Evolutionary conservation across 2,113 vertebrate genomes (phyloP).

Genomic region (Calypte anna): DNA sequence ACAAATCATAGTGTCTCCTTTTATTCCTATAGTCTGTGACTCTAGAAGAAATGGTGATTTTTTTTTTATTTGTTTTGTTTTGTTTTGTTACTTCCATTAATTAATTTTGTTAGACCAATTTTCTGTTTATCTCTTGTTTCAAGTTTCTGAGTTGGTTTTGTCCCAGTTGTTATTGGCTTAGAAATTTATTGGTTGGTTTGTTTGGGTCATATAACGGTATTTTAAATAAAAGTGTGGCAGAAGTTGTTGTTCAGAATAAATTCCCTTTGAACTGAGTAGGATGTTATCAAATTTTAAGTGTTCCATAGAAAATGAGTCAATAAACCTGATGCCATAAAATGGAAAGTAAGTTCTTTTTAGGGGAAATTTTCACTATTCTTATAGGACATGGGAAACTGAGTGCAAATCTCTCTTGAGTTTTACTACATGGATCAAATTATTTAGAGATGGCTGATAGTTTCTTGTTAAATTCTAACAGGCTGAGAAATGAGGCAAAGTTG

Average conservation of each 20-base stretch:
- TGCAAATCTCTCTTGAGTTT: neutral
- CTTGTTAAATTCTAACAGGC: neutral
- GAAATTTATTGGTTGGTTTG: neutral
- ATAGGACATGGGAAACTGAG: neutral
- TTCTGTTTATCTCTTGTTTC: neutral
- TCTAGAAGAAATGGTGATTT: neutral
- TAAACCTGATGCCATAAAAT: neutral
- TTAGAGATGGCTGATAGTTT: neutral
- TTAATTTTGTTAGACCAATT: neutral
- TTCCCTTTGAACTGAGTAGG: slow-evolving; percentile 14
- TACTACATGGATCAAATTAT: neutral
- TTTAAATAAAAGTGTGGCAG: slow-evolving; percentile 9
- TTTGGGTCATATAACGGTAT: neutral
- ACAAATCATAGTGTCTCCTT: neutral
- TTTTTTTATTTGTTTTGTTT: too few relatives aligned
- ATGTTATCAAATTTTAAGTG: slow-evolving; percentile 20
- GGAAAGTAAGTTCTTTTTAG: neutral
- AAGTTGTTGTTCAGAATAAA: neutral
- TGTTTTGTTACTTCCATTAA: neutral
- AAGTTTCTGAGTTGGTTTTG: neutral
- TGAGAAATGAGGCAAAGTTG: neutral
- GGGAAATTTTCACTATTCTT: neutral
- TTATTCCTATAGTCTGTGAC: neutral
- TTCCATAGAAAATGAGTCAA: slow-evolving; percentile 34
- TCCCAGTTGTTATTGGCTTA: neutral